Evolutionary conservation across 2,888 invertebrate genomes (phyloP).

Genomic region (Alloscopus bannaensis): DNA sequence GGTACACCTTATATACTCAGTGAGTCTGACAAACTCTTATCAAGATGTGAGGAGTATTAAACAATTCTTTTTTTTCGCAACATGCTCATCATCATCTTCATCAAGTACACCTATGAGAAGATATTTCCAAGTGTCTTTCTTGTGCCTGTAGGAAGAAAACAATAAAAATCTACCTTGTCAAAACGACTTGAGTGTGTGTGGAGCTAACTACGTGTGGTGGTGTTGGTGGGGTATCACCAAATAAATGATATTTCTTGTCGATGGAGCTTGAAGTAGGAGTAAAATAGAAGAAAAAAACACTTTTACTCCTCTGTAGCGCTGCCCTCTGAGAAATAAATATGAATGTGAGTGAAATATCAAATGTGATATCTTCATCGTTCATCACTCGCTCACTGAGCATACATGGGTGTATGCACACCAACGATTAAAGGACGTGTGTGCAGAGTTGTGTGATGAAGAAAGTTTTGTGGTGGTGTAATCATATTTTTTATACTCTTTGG

Average conservation of each 20-base stretch:
- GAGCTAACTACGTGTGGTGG: constrained; percentile 24
- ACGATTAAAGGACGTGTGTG: constrained; percentile 27
- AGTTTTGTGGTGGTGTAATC: constrained; percentile 20
- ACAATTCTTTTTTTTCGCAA: constrained; percentile 28
- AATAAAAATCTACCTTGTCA: background rate
- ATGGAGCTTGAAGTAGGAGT: no score
- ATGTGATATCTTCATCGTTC: constrained; percentile 19
- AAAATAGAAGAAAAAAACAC: no score
- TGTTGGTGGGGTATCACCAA: no score
- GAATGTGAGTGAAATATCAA: constrained; percentile 46
- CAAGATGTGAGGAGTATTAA: constrained; percentile 14
- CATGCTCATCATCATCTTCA: constrained; percentile 7
- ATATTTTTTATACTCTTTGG: constrained; percentile 14
- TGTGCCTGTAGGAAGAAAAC: constrained; percentile 31
- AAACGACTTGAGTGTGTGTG: constrained; percentile 31
- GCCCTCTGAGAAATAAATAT: constrained; percentile 16
- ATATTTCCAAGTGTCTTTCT: constrained; percentile 44
- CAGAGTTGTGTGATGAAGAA: constrained; percentile 27
- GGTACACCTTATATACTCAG: background rate
- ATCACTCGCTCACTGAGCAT: background rate
- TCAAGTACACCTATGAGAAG: background rate
- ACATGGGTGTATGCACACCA: constrained; percentile 50
- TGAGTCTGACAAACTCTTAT: constrained; percentile 2
- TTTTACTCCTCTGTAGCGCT: no score
- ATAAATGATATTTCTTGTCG: no score